Conservation (phyloP, 2,888 invertebrate genomes). For the Terebella lapidaria region DNA sequence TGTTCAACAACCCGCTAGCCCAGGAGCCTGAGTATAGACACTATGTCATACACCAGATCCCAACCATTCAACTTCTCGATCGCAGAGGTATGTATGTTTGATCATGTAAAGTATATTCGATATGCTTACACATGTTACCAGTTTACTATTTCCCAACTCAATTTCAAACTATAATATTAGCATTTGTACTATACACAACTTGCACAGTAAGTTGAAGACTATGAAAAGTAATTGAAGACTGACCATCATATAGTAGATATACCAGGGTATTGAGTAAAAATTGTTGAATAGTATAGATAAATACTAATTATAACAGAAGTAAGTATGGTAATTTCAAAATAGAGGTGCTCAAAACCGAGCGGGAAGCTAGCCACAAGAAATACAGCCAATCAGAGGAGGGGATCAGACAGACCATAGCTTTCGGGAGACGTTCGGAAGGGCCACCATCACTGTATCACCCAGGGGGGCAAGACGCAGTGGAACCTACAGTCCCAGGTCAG, state of each 20-base stretch:
- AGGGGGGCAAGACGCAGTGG: not conserved
- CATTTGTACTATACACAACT: too few relatives aligned
- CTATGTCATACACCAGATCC: constrained; percentile 39
- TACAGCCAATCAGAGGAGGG: constrained; percentile 37
- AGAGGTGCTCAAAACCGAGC: constrained; percentile 37
- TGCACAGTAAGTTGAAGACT: too few relatives aligned
- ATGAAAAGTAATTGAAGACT: too few relatives aligned
- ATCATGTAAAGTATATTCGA: too few relatives aligned
- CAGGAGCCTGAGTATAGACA: constrained; percentile 44
- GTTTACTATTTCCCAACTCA: too few relatives aligned
- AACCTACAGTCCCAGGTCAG: not conserved
- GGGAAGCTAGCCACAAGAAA: constrained; percentile 31
- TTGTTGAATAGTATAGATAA: too few relatives aligned
- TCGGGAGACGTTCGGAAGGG: constrained; percentile 40
- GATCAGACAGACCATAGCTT: constrained; percentile 39
- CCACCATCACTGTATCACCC: constrained; percentile 26
- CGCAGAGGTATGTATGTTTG: constrained; percentile 35
- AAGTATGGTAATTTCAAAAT: too few relatives aligned
- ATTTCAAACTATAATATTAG: too few relatives aligned
- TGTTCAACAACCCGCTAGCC: constrained; percentile 46
- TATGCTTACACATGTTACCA: too few relatives aligned
- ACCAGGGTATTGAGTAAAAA: too few relatives aligned
- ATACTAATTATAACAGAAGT: too few relatives aligned
- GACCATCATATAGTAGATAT: too few relatives aligned
- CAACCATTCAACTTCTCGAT: constrained; percentile 41